These are phyloP conservation scores for Eubucco bourcierii DNA, from an alignment of 2,113 vertebrate species.

Conservation along the genomic window DNA sequence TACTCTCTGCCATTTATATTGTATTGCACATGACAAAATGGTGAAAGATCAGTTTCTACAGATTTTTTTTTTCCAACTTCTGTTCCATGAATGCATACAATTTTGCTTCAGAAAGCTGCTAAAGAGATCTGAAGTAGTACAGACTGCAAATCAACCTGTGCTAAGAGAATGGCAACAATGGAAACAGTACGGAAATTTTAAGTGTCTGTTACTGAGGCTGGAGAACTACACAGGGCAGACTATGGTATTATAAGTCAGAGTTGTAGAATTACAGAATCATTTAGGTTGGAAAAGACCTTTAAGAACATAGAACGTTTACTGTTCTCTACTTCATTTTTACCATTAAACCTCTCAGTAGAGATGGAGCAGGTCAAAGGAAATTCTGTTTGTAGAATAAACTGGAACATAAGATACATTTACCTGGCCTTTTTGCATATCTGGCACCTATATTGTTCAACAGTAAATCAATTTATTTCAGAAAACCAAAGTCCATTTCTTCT, in stretches of 20 bases:
- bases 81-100: not conserved
- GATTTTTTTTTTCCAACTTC: not conserved
- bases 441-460: not conserved
- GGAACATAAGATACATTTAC: not conserved
- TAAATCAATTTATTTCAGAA: not conserved
- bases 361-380: not conserved
- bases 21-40: not conserved
- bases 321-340: not conserved
- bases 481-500: not conserved
- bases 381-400: not conserved
- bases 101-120: not conserved
- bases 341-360: not conserved
- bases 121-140: not conserved
- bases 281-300: no score
- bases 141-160: not conserved
- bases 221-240: not conserved
- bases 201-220: not conserved
- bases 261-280: no score
- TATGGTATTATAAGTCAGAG: not conserved
- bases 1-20: not conserved
- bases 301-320: not conserved
- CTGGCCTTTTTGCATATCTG: not conserved
- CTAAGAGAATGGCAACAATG: not conserved
- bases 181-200: not conserved
- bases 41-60: not conserved